Evolutionary conservation across 2,797 vertebrate species (phyloP).

Genomic region (Pantherophis alleghaniensis): DNA sequence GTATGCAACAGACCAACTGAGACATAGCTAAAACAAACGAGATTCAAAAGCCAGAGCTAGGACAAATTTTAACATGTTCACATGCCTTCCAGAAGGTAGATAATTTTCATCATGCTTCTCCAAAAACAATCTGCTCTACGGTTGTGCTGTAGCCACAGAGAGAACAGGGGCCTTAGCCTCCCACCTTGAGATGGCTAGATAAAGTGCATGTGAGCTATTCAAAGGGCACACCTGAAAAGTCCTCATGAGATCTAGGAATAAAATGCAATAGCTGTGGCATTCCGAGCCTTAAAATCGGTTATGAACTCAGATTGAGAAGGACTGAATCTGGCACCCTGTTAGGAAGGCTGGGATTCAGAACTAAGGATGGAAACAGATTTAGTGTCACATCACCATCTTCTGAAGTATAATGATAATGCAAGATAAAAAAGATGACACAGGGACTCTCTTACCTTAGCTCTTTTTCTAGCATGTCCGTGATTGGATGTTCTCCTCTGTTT

Average conservation of each 20-base stretch:
- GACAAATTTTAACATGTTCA: not conserved
- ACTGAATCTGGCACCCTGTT: not conserved
- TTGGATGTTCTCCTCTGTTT: constrained; percentile 86
- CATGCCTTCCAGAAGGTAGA: not conserved
- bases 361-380: not conserved
- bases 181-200: not conserved
- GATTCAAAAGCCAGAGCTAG: not conserved
- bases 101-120: not conserved
- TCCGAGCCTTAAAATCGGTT: no score
- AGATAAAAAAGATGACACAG: not conserved
- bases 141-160: not conserved
- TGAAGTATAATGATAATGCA: rapidly evolving
- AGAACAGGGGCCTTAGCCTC: not conserved
- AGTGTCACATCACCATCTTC: not conserved
- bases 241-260: not conserved
- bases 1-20: not conserved
- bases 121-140: not conserved
- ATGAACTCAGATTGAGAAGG: not conserved
- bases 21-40: not conserved
- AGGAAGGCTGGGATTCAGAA: not conserved
- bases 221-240: not conserved
- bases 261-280: not conserved
- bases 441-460: constrained; percentile 87
- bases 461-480: constrained; percentile 93
- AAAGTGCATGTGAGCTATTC: no score